Percentiles rank a stretch among this genome's conserved stretches.
phyloP scores from a whole-genome alignment of 2,888 invertebrate species.

The Drosophila kokeensis region DNA sequence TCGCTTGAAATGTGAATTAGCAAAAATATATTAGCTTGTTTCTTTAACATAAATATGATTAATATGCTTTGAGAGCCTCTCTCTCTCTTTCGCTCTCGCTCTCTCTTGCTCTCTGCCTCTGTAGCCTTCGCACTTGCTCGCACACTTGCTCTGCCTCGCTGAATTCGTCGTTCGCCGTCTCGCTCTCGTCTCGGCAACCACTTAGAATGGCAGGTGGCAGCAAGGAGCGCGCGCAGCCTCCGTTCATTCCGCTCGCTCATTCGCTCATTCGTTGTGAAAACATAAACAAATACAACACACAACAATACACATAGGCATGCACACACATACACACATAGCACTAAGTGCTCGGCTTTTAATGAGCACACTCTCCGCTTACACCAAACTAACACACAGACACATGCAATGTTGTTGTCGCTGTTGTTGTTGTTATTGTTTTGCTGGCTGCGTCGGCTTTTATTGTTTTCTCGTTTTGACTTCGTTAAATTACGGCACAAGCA shows the following conservation, averaged over 20 bases:
- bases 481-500: conserved; percentile 84
- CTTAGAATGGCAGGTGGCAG: conserved; percentile 62
- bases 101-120: conserved; percentile 18
- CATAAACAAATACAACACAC: conserved; percentile 67
- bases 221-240: conserved; percentile 74
- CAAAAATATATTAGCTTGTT: conserved; percentile 31
- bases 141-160: conserved; percentile 20
- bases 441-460: conserved; percentile 64
- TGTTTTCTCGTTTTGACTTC: conserved; percentile 83
- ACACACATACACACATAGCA: conserved; percentile 7
- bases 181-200: conserved; percentile 56
- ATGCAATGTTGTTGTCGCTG: conserved; percentile 22
- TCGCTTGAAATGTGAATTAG: conserved; percentile 7
- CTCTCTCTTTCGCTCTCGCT: neutral
- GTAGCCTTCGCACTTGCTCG: conserved; percentile 6
- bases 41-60: conserved; percentile 35
- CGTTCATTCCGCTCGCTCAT: conserved; percentile 58
- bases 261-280: conserved; percentile 54
- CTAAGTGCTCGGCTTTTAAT: conserved; percentile 48
- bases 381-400: conserved; percentile 28
- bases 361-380: conserved; percentile 54
- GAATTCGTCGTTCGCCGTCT: conserved; percentile 40
- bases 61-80: conserved; percentile 17
- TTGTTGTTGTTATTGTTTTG: conserved; percentile 36
- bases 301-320: conserved; percentile 50